Percentiles rank a stretch among this genome's conserved stretches.
Evolutionary conservation across 2,888 invertebrate species (phyloP).

Genomic region (Eurytoma californica): DNA sequence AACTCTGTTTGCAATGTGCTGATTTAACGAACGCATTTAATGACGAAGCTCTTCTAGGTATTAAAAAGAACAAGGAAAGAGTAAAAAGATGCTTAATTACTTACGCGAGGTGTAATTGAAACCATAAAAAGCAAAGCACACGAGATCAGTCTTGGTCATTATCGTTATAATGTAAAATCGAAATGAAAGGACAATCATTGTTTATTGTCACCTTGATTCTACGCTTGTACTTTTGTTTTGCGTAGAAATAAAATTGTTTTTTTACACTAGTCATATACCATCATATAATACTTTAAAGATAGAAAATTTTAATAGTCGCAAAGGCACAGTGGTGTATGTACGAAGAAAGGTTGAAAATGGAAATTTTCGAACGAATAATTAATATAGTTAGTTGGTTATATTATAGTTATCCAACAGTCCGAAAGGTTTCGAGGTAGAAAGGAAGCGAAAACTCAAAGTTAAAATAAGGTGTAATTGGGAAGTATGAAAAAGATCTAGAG

Average conservation of each 20-base stretch:
- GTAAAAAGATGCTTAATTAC: not conserved
- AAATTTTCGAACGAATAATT: too few relatives aligned
- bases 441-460: too few relatives aligned
- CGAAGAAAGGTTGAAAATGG: too few relatives aligned
- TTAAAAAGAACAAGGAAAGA: not conserved
- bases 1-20: not conserved
- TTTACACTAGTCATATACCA: too few relatives aligned
- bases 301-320: too few relatives aligned
- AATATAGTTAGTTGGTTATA: too few relatives aligned
- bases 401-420: too few relatives aligned
- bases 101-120: slow-evolving; percentile 1
- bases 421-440: too few relatives aligned
- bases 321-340: too few relatives aligned
- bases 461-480: too few relatives aligned
- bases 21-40: not conserved
- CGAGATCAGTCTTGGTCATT: slow-evolving; percentile 30
- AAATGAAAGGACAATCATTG: slow-evolving; percentile 16
- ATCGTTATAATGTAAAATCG: not conserved
- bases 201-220: slow-evolving; percentile 36
- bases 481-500: too few relatives aligned
- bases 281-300: too few relatives aligned
- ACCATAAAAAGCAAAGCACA: slow-evolving; percentile 1
- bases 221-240: not conserved
- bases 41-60: not conserved
- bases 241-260: not conserved